Evolutionary conservation across 1,140 invertebrate species (phyloP).

Genomic region (Dreissena polymorpha): DNA sequence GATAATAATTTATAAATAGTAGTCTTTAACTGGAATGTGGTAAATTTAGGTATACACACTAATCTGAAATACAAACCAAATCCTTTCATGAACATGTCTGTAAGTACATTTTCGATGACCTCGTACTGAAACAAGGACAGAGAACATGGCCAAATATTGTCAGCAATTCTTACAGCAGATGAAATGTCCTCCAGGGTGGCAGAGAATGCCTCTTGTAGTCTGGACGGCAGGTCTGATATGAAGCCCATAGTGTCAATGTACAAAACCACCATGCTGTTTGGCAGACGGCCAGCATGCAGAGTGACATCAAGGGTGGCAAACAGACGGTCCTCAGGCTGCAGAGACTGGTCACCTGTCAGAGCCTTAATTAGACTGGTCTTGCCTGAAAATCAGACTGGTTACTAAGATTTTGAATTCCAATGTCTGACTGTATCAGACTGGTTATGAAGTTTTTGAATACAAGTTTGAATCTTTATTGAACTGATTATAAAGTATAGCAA

Average conservation of each 20-base stretch:
- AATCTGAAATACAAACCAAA: no score
- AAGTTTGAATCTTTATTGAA: no score
- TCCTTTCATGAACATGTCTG: no score
- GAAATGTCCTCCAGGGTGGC: constrained; percentile 91
- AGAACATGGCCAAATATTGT: no score
- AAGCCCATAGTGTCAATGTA: constrained; percentile 96
- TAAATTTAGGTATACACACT: no score
- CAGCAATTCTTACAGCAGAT: constrained; percentile 76
- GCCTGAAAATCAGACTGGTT: constrained; percentile 74
- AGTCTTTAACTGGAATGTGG: background rate
- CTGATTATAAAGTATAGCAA: no score
- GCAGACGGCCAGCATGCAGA: constrained; percentile 86
- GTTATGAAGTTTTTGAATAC: no score
- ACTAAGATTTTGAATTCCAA: no score
- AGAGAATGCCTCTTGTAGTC: constrained; percentile 90
- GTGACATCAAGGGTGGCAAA: constrained; percentile 96
- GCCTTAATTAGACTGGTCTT: constrained; percentile 92
- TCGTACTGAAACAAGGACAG: no score
- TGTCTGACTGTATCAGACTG: no score
- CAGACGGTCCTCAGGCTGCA: constrained; percentile 88
- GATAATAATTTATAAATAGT: background rate
- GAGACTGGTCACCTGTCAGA: constrained; percentile 84
- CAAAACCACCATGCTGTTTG: constrained; percentile 82
- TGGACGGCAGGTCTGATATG: constrained; percentile 92
- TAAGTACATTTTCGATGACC: no score